Percentiles rank a stretch among this genome's conserved stretches.
Evolutionary conservation across 2,888 invertebrate species (phyloP).

Genomic region (Lordiphosa andalusiaca): DNA sequence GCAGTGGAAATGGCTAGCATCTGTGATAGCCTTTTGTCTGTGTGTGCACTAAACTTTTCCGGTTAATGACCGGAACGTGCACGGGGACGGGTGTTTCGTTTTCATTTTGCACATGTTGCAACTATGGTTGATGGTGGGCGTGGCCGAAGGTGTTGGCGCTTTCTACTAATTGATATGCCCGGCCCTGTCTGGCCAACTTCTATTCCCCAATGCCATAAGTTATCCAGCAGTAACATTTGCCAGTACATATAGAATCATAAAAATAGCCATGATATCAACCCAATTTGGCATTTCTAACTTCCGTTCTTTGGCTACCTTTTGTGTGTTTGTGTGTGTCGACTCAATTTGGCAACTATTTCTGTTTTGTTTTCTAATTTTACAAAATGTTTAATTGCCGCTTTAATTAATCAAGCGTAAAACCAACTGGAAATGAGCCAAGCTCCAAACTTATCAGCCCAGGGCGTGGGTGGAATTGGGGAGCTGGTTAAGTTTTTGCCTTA

Average conservation of each 20-base stretch:
- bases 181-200: slow-evolving; percentile 32
- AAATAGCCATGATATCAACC: slow-evolving; percentile 64
- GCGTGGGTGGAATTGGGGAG: slow-evolving; percentile 10
- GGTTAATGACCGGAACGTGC: slow-evolving; percentile 67
- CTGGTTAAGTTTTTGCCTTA: slow-evolving; percentile 36
- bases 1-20: slow-evolving; percentile 16
- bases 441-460: slow-evolving; percentile 33
- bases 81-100: slow-evolving; percentile 8
- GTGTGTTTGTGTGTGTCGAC: slow-evolving; percentile 23
- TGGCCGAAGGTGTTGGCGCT: slow-evolving; percentile 62
- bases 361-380: slow-evolving; percentile 35
- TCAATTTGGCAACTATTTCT: slow-evolving; percentile 48
- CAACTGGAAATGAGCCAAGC: slow-evolving; percentile 52
- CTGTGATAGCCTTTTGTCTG: slow-evolving; percentile 34
- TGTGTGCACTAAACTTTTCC: slow-evolving; percentile 49
- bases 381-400: slow-evolving; percentile 63
- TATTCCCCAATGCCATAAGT: slow-evolving; percentile 52
- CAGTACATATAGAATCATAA: slow-evolving; percentile 4
- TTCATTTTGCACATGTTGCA: slow-evolving; percentile 41
- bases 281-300: slow-evolving; percentile 57
- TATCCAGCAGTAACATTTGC: slow-evolving; percentile 34
- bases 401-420: slow-evolving; percentile 73
- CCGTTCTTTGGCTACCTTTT: slow-evolving; percentile 46
- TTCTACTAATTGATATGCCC: slow-evolving; percentile 74
- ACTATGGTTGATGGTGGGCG: slow-evolving; percentile 37